A percentile compares a stretch with the other conserved stretches of the same genome.
phyloP scores from a whole-genome alignment of 2,113 vertebrate species.

The Zosterops borbonicus region DNA sequence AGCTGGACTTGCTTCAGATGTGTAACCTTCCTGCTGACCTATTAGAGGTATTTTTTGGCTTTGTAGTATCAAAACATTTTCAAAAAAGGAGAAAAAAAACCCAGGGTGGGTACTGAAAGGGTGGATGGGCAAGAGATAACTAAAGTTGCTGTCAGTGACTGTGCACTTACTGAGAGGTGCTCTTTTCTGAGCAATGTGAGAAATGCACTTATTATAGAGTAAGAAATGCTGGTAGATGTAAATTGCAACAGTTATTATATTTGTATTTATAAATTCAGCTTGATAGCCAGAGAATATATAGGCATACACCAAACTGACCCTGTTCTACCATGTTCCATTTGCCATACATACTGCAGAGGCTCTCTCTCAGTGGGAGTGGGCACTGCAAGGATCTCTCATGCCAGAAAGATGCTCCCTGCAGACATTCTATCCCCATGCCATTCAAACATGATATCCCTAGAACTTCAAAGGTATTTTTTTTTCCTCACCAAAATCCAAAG shows the following conservation, averaged over 20 bases:
- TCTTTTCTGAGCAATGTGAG: neutral
- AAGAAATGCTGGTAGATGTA: neutral
- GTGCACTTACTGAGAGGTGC: neutral
- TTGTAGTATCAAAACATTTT: neutral
- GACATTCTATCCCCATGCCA: neutral
- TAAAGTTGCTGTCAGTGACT: neutral
- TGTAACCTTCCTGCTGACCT: neutral
- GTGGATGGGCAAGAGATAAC: neutral
- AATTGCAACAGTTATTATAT: neutral
- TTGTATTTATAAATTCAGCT: neutral
- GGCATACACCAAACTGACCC: neutral
- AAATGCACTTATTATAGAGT: neutral
- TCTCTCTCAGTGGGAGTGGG: neutral
- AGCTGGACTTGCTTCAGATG: neutral
- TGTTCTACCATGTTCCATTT: neutral
- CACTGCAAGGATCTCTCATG: neutral
- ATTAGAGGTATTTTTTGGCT: neutral
- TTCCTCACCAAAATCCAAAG: neutral
- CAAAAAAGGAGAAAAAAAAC: rapidly evolving
- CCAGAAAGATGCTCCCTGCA: neutral
- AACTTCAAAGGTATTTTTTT: neutral
- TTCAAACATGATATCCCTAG: neutral
- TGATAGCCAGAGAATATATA: neutral
- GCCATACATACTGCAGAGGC: neutral
- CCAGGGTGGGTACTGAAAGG: neutral